phyloP scores from a whole-genome alignment of 2,888 invertebrate species.

The Lypha dubia region DNA sequence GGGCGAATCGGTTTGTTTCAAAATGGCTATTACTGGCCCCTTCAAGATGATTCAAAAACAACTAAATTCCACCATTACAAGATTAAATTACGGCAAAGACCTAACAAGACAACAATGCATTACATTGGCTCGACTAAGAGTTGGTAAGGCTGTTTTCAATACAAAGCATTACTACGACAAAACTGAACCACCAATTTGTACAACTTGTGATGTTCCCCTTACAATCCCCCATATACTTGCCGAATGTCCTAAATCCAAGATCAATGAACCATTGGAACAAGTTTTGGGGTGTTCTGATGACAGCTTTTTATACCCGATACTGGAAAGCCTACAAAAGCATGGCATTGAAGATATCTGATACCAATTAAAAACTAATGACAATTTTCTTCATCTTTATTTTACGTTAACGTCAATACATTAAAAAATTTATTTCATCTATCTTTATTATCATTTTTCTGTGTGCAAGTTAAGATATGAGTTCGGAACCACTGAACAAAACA shows the following conservation, averaged over 20 bases:
- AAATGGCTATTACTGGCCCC: neutral
- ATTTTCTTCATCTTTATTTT: neutral
- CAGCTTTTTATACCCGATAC: constrained; percentile 3
- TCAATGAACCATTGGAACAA: constrained; percentile 6
- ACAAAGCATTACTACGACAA: constrained; percentile 2
- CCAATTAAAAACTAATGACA: too few relatives aligned
- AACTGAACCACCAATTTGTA: constrained; percentile 14
- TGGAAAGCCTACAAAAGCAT: neutral
- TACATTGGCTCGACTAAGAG: constrained; percentile 20
- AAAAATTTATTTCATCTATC: too few relatives aligned
- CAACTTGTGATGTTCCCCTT: neutral
- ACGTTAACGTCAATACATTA: too few relatives aligned
- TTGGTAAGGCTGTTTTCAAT: constrained; percentile 20
- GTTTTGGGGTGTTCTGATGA: neutral
- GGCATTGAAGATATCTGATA: too few relatives aligned
- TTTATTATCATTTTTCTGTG: too few relatives aligned
- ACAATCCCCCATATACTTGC: constrained; percentile 21
- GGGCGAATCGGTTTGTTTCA: neutral
- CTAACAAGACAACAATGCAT: constrained; percentile 1
- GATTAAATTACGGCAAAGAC: neutral
- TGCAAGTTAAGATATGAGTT: too few relatives aligned
- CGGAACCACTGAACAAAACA: too few relatives aligned
- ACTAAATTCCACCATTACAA: neutral
- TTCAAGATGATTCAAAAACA: neutral
- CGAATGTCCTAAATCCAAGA: constrained; percentile 20